Conservation (phyloP, 2,113 vertebrate genomes). For the Eptatretus burgeri region DNA sequence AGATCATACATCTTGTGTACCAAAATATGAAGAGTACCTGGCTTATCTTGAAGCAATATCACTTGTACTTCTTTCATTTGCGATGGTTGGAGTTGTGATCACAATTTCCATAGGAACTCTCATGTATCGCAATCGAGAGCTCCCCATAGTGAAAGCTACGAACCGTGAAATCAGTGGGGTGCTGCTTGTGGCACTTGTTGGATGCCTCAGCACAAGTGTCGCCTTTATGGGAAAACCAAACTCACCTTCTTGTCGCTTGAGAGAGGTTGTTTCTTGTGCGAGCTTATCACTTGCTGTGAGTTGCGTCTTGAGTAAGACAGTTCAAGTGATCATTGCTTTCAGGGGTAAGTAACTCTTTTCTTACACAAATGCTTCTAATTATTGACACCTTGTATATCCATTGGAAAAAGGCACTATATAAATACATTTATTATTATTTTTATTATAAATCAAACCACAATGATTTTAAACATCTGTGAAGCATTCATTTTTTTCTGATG, state of each 20-base stretch:
- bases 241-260: constrained; percentile 61
- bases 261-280: constrained; percentile 72
- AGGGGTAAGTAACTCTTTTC: too few species aligned
- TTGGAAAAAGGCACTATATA: too few species aligned
- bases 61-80: constrained; percentile 54
- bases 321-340: too few species aligned
- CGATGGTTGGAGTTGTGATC: constrained; percentile 51
- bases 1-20: constrained; percentile 75
- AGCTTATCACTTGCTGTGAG: constrained; percentile 91
- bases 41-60: constrained; percentile 82
- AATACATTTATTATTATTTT: too few species aligned
- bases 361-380: too few species aligned
- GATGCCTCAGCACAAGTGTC: constrained; percentile 78
- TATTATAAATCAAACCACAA: too few species aligned
- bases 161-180: constrained; percentile 73
- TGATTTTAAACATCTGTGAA: too few species aligned
- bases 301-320: constrained; percentile 77
- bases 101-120: constrained; percentile 63
- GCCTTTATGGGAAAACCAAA: constrained; percentile 70
- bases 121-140: constrained; percentile 64
- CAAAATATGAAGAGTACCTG: constrained; percentile 83
- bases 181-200: constrained; percentile 69
- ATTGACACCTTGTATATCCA: too few species aligned
- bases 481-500: too few species aligned
- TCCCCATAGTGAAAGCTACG: constrained; percentile 79